phyloP scores from a whole-genome alignment of 2,797 vertebrate genomes.

The Taenioides sp. region DNA sequence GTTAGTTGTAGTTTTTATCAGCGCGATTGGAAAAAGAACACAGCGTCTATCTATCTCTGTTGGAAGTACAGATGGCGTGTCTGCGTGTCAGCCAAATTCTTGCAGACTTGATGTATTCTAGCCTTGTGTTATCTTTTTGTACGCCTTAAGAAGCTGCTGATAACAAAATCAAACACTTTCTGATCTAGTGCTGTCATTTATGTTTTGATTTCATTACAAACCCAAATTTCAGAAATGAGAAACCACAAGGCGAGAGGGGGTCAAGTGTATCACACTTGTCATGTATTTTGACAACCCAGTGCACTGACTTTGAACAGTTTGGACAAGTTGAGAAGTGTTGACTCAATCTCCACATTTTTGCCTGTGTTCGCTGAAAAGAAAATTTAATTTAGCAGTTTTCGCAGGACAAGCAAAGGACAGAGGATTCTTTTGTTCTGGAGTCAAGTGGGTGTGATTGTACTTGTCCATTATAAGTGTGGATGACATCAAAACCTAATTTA shows the following conservation, averaged over 20 bases:
- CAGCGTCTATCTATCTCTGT: neutral
- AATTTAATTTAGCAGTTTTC: conserved; percentile 11
- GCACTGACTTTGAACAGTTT: conserved; percentile 7
- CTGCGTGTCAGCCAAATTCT: conserved; percentile 22
- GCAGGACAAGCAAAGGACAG: neutral
- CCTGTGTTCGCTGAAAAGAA: neutral
- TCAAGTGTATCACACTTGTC: neutral
- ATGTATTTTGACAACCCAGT: conserved; percentile 23
- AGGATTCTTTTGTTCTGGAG: conserved; percentile 4
- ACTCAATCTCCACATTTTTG: neutral
- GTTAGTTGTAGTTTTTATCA: conserved; percentile 1
- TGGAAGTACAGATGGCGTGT: conserved; percentile 33
- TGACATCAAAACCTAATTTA: neutral
- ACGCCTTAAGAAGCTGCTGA: conserved; percentile 11
- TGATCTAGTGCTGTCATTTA: conserved; percentile 14
- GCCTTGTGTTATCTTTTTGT: conserved; percentile 6
- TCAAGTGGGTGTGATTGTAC: conserved; percentile 2
- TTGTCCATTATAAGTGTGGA: neutral
- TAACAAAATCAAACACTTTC: conserved; percentile 15
- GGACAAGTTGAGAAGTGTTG: conserved; percentile 8
- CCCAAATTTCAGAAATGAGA: neutral
- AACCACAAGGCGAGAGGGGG: neutral
- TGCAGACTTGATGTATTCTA: conserved; percentile 18
- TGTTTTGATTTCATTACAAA: conserved; percentile 24
- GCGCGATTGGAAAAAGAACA: conserved; percentile 18